phyloP scores from a whole-genome alignment of 2,113 vertebrate genomes.

The Varanus komodoensis region DNA sequence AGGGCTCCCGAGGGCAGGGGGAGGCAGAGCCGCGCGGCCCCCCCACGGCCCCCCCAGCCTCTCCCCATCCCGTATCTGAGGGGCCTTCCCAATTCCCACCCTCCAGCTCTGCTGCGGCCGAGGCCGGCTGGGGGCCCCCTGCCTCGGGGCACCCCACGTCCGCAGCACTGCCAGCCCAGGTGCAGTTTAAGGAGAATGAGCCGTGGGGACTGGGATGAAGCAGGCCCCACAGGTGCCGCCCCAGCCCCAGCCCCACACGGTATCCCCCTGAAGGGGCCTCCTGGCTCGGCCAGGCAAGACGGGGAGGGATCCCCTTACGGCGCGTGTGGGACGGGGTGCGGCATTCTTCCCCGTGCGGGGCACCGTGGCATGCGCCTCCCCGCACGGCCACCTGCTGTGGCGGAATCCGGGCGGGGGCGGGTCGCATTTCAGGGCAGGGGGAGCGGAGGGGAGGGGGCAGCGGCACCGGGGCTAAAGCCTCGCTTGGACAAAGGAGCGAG shows the following conservation, averaged over 20 bases:
- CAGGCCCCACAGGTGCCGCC: too few relatives aligned
- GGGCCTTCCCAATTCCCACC: background rate
- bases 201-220: too few relatives aligned
- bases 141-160: too few relatives aligned
- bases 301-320: background rate
- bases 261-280: background rate
- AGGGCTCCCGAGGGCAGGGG: background rate
- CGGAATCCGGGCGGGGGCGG: background rate
- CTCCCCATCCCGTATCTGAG: background rate
- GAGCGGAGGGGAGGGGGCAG: background rate
- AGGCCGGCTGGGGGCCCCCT: too few relatives aligned
- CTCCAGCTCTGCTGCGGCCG: too few relatives aligned
- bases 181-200: too few relatives aligned
- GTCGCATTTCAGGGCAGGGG: background rate
- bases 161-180: too few relatives aligned
- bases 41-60: background rate
- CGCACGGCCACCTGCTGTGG: slow-evolving; percentile 21
- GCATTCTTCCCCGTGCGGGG: background rate
- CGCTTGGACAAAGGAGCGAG: background rate
- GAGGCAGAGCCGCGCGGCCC: background rate
- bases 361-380: too few relatives aligned
- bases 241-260: background rate
- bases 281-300: background rate
- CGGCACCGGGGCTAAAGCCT: background rate
- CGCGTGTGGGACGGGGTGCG: fast-evolving